phyloP scores from a whole-genome alignment of 2,113 vertebrate genomes.

The Notarius quadriscutis region DNA sequence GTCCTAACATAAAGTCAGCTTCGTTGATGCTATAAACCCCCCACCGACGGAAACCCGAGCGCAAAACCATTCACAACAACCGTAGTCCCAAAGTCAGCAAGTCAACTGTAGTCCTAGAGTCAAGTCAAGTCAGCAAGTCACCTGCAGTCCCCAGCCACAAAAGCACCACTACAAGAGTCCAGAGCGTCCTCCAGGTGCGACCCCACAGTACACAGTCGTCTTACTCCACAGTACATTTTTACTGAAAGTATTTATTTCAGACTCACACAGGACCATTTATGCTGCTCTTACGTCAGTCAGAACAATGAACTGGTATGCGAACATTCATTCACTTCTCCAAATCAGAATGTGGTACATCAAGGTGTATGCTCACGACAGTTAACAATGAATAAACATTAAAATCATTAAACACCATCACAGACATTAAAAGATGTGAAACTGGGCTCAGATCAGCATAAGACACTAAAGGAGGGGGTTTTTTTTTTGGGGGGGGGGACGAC shows the following conservation, averaged over 20 bases:
- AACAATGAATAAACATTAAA: not conserved
- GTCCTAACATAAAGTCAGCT: no score
- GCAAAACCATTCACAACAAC: no score
- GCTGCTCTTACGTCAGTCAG: not conserved
- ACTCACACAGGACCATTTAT: not conserved
- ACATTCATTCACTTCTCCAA: not conserved
- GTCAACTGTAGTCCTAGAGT: no score
- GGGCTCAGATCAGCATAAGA: constrained; percentile 13
- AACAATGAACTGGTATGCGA: not conserved
- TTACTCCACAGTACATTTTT: not conserved
- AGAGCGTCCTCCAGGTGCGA: no score
- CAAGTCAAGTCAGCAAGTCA: no score
- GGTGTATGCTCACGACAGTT: not conserved
- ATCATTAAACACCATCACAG: not conserved
- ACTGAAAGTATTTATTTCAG: not conserved
- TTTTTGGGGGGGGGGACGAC: not conserved
- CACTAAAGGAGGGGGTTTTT: not conserved
- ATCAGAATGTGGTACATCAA: not conserved
- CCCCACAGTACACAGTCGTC: no score
- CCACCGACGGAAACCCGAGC: no score
- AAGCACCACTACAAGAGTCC: no score
- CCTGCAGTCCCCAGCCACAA: no score
- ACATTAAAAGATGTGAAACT: not conserved
- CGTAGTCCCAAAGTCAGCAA: no score
- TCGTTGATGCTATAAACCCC: no score